These are phyloP conservation scores for Amblyjoppa proteus DNA, from an alignment of 2,888 invertebrate genomes.

Conservation along the genomic window DNA sequence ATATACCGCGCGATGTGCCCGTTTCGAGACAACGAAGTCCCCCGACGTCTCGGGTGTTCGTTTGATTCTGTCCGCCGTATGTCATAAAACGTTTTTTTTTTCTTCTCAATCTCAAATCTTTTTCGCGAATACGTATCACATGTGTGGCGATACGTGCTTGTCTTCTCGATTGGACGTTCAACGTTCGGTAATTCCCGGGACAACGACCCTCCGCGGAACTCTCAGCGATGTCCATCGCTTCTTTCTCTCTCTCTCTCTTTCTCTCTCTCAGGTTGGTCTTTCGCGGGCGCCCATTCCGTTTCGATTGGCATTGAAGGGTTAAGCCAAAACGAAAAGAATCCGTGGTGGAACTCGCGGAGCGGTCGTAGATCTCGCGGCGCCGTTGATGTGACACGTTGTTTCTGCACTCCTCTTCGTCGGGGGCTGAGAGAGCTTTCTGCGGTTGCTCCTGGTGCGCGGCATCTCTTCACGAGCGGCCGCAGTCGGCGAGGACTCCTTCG, in stretches of 20 bases:
- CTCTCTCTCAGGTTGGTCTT: slow-evolving; percentile 20
- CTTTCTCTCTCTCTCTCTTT: slow-evolving; percentile 17
- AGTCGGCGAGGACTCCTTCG: slow-evolving; percentile 61
- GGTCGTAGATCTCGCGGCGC: slow-evolving; percentile 82
- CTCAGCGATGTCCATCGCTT: background rate
- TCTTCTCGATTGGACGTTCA: slow-evolving; percentile 52
- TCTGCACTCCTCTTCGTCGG: slow-evolving; percentile 65
- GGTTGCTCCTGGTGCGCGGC: slow-evolving; percentile 58
- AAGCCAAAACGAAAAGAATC: slow-evolving; percentile 78
- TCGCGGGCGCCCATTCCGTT: slow-evolving; percentile 58
- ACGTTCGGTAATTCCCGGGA: slow-evolving; percentile 53
- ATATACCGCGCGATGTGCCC: background rate
- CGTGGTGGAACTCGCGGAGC: slow-evolving; percentile 72
- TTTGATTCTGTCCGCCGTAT: slow-evolving; percentile 12
- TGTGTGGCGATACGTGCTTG: slow-evolving; percentile 43
- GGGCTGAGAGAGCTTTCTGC: slow-evolving; percentile 65
- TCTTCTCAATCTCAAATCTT: background rate
- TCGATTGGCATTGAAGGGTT: slow-evolving; percentile 74
- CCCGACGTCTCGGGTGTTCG: background rate
- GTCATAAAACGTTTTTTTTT: slow-evolving; percentile 33
- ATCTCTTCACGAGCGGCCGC: slow-evolving; percentile 70
- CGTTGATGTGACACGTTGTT: slow-evolving; percentile 80
- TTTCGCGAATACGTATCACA: slow-evolving; percentile 15
- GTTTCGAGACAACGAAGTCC: background rate
- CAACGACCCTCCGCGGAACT: slow-evolving; percentile 59